A percentile compares a stretch with the other conserved stretches of the same genome.
These are phyloP conservation scores for Micromussa lordhowensis DNA, from an alignment of 92 coral and sea anemone genomes.

Conservation along the genomic window DNA sequence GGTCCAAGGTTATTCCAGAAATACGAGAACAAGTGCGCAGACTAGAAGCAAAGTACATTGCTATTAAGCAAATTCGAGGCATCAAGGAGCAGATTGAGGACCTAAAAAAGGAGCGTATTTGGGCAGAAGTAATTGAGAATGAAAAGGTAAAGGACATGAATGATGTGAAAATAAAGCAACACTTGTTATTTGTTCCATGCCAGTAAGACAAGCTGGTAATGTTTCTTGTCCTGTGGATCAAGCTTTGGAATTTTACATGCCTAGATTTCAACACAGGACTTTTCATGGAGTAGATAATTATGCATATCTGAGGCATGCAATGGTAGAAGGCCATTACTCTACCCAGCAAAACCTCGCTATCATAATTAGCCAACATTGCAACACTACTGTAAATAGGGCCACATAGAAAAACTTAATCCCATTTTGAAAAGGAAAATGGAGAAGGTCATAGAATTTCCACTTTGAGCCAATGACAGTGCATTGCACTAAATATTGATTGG, in stretches of 20 bases:
- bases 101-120: constrained; percentile 34
- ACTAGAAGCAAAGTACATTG: constrained; percentile 41
- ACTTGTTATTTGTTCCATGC: too few relatives aligned
- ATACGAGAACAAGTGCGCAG: constrained; percentile 23
- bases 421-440: too few relatives aligned
- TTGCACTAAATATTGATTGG: too few relatives aligned
- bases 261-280: background rate
- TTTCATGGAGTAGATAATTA: too few relatives aligned
- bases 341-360: background rate
- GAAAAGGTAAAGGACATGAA: constrained; percentile 30
- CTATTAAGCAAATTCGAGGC: constrained; percentile 34
- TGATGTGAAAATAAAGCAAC: too few relatives aligned
- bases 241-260: background rate
- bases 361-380: background rate
- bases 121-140: constrained; percentile 54
- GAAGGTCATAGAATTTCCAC: too few relatives aligned
- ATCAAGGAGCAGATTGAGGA: constrained; percentile 41
- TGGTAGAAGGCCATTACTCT: background rate
- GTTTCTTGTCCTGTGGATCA: background rate
- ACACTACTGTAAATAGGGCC: background rate
- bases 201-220: too few relatives aligned
- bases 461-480: too few relatives aligned
- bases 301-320: too few relatives aligned
- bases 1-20: constrained; percentile 21
- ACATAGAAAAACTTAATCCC: background rate